phyloP scores from a whole-genome alignment of 2,113 vertebrate species.

The Gracilinanus agilis region DNA sequence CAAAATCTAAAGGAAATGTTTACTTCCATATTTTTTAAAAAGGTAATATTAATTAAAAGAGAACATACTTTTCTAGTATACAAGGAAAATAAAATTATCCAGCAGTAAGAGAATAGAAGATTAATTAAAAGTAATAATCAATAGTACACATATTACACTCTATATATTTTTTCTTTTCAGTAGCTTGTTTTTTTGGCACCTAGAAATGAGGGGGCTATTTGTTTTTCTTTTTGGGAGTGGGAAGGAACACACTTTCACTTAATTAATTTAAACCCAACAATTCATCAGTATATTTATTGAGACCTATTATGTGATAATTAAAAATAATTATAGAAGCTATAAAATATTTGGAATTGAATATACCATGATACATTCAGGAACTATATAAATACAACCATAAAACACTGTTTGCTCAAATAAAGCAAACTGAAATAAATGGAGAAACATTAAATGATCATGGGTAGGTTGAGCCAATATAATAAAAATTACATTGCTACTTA shows the following conservation, averaged over 20 bases:
- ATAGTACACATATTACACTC: not conserved
- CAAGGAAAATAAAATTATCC: not conserved
- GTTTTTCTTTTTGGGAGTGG: not conserved
- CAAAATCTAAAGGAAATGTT: not conserved
- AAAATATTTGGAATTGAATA: not conserved
- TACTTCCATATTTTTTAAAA: not conserved
- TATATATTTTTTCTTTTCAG: not conserved
- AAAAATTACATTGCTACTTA: not conserved
- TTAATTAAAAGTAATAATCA: not conserved
- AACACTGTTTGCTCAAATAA: not conserved
- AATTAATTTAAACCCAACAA: not conserved
- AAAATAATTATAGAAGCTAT: not conserved
- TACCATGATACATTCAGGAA: not conserved
- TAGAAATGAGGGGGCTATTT: not conserved
- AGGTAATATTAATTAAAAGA: not conserved
- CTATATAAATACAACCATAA: not conserved
- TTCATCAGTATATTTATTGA: not conserved
- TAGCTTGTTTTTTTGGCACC: not conserved
- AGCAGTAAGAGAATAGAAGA: not conserved
- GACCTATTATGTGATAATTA: not conserved
- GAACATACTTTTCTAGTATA: not conserved
- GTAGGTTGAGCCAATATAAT: not conserved
- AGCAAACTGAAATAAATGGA: not conserved
- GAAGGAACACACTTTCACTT: not conserved
- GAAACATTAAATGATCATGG: not conserved